Evolutionary conservation across 2,113 vertebrate species (phyloP).

Genomic region (Strix aluco): DNA sequence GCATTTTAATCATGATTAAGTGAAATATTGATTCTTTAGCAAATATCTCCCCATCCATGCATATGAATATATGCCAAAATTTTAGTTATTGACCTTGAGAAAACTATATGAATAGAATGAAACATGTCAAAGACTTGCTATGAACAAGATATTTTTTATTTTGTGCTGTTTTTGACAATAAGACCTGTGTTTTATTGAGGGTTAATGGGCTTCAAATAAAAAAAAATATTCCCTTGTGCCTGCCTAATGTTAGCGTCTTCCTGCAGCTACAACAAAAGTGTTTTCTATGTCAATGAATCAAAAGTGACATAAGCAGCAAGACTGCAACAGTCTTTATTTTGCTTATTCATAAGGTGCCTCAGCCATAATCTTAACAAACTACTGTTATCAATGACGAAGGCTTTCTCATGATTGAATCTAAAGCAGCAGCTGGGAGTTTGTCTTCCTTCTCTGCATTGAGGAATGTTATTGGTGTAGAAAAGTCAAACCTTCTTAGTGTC

Average conservation of each 20-base stretch:
- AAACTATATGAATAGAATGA: neutral
- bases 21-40: neutral
- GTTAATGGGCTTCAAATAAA: neutral
- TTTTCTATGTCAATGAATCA: neutral
- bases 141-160: neutral
- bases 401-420: neutral
- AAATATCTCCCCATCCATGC: neutral
- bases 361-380: accelerated
- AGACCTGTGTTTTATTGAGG: neutral
- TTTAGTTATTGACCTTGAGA: neutral
- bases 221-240: neutral
- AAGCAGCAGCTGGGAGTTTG: neutral
- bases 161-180: neutral
- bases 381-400: neutral
- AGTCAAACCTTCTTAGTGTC: neutral
- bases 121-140: neutral
- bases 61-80: neutral
- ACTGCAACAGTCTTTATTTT: neutral
- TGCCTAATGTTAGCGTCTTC: neutral
- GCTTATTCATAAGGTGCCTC: neutral
- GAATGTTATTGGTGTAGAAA: neutral
- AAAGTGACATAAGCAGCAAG: neutral
- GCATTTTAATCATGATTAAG: neutral
- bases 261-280: neutral
- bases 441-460: neutral